Percentiles rank a stretch among this genome's conserved stretches.
Conservation (phyloP, 2,888 invertebrate species). For the Melanostoma scalare region DNA sequence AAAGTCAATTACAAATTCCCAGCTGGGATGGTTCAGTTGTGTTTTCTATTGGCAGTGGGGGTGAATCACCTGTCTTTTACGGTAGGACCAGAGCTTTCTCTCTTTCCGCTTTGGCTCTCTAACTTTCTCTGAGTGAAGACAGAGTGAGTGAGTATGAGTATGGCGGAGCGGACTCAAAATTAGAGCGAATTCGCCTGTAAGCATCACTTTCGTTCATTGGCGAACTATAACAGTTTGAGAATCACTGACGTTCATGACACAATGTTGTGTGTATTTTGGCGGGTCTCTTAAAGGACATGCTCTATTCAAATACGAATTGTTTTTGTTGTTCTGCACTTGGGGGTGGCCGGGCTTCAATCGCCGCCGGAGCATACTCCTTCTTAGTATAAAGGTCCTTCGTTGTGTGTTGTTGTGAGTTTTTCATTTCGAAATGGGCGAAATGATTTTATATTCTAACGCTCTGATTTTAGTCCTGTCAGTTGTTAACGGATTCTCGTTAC, state of each 20-base stretch:
- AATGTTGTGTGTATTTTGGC: conserved; percentile 62
- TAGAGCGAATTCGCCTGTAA: conserved; percentile 47
- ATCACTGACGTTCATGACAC: conserved; percentile 2
- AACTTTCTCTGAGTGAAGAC: background rate
- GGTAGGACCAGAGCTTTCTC: conserved; percentile 46
- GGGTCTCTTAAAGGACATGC: conserved; percentile 66
- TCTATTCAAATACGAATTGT: conserved; percentile 53
- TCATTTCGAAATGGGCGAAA: conserved; percentile 68
- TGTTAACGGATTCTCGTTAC: conserved; percentile 73
- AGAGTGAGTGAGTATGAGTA: background rate
- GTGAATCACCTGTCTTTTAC: conserved; percentile 62
- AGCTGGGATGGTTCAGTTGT: conserved; percentile 58
- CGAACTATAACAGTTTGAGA: conserved; percentile 52
- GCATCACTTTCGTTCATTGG: conserved; percentile 10
- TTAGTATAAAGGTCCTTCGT: conserved; percentile 34
- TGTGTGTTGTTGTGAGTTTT: conserved; percentile 44
- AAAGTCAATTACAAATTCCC: conserved; percentile 70
- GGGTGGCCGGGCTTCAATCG: conserved; percentile 39
- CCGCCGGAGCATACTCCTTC: conserved; percentile 29
- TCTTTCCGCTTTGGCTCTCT: background rate
- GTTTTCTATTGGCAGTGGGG: conserved; percentile 9
- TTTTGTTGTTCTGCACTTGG: conserved; percentile 36
- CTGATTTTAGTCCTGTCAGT: conserved; percentile 72
- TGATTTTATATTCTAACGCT: conserved; percentile 72
- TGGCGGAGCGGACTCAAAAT: background rate